These are phyloP conservation scores for Varanus komodoensis DNA, from an alignment of 2,113 vertebrate species.

Conservation along the genomic window DNA sequence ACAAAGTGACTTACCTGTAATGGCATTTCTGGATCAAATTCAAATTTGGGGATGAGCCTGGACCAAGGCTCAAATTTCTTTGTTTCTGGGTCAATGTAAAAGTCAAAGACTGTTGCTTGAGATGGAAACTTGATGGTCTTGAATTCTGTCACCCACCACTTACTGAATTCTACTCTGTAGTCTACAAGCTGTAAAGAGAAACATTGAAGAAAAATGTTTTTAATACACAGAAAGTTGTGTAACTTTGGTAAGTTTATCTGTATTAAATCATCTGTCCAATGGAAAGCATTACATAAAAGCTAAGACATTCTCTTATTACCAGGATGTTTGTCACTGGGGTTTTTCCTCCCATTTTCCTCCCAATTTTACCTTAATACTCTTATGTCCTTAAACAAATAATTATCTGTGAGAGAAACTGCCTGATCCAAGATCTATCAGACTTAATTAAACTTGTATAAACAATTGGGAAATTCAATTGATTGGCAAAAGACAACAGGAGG, in stretches of 20 bases:
- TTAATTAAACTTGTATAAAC: conserved; percentile 55
- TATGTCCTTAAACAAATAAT: conserved; percentile 61
- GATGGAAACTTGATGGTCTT: conserved; percentile 97
- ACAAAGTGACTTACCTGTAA: conserved; percentile 84
- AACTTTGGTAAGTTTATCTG: neutral
- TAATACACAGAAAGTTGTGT: conserved; percentile 2
- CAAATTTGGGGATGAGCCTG: conserved; percentile 89
- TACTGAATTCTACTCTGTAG: conserved; percentile 94
- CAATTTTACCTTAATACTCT: conserved; percentile 38
- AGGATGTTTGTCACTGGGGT: conserved; percentile 25
- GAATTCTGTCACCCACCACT: conserved; percentile 96
- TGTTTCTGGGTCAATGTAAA: conserved; percentile 90
- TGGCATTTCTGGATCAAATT: conserved; percentile 88
- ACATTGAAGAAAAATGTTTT: neutral
- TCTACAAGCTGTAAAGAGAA: conserved; percentile 85
- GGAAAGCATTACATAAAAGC: conserved; percentile 22
- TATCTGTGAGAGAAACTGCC: conserved; percentile 53
- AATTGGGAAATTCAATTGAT: conserved; percentile 60
- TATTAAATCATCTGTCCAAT: neutral
- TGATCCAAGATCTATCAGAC: conserved; percentile 54
- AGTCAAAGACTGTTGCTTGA: conserved; percentile 95
- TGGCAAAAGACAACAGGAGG: conserved; percentile 28
- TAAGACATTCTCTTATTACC: neutral
- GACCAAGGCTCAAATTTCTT: conserved; percentile 97
- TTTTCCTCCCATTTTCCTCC: conserved; percentile 54